Evolutionary conservation across 2,797 vertebrate species (phyloP).

Genomic region (Cirrhinus mrigala): DNA sequence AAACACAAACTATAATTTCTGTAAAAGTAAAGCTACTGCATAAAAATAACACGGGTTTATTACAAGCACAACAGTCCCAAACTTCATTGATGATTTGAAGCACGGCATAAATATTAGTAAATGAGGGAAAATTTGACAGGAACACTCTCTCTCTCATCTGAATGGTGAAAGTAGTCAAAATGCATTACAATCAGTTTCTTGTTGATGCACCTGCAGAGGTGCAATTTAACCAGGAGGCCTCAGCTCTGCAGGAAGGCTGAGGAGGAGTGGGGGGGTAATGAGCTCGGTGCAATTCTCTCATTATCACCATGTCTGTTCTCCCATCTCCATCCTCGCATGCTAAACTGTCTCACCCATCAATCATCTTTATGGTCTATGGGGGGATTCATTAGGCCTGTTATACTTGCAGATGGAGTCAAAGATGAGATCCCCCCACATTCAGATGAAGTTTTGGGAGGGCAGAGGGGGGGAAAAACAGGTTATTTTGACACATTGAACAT

Average conservation of each 20-base stretch:
- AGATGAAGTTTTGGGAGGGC: constrained; percentile 62
- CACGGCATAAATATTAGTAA: constrained; percentile 49
- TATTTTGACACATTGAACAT: constrained; percentile 44
- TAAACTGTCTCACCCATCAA: constrained; percentile 72
- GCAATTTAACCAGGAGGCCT: constrained; percentile 63
- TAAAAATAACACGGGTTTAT: not conserved
- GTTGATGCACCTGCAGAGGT: constrained; percentile 61
- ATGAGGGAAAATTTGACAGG: constrained; percentile 53
- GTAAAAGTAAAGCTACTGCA: not conserved
- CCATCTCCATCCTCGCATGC: constrained; percentile 58
- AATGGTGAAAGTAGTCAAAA: constrained; percentile 58
- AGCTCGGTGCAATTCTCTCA: constrained; percentile 64
- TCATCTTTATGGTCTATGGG: constrained; percentile 70
- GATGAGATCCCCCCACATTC: constrained; percentile 66
- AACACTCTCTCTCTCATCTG: constrained; percentile 55
- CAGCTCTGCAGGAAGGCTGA: constrained; percentile 56
- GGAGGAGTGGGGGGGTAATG: constrained; percentile 64
- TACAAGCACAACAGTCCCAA: constrained; percentile 9
- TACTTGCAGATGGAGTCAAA: constrained; percentile 65
- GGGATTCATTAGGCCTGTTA: constrained; percentile 72
- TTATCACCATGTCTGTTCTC: constrained; percentile 65
- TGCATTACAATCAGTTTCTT: constrained; percentile 59
- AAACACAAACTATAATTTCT: not conserved
- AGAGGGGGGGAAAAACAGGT: constrained; percentile 17
- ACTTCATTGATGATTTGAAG: constrained; percentile 23